phyloP scores from a whole-genome alignment of 30 jellyfish, hydroid and myxozoan species.

The Aurelia coerulea region DNA sequence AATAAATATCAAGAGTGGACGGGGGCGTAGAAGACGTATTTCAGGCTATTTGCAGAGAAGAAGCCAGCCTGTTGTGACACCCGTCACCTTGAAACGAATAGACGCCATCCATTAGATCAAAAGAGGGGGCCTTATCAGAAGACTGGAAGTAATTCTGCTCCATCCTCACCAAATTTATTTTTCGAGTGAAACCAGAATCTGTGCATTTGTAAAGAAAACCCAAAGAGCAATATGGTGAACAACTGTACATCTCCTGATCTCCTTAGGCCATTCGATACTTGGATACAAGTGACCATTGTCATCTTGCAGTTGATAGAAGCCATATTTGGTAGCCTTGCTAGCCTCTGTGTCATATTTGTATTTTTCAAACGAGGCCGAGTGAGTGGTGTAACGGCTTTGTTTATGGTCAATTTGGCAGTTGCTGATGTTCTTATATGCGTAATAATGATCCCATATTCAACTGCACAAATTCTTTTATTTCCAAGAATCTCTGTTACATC shows the following conservation, averaged over 20 bases:
- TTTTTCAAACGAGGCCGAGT: conserved; percentile 56
- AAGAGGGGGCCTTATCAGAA: too few species aligned
- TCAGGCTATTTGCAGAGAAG: too few species aligned
- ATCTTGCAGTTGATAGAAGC: conserved; percentile 34
- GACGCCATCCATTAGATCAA: too few species aligned
- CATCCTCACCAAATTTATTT: too few species aligned
- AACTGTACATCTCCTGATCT: conserved; percentile 14
- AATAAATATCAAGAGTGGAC: too few species aligned
- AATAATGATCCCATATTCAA: conserved; percentile 44
- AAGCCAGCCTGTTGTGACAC: too few species aligned
- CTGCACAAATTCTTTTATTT: conserved; percentile 24
- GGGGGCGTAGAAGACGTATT: too few species aligned
- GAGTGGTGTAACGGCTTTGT: conserved; percentile 55
- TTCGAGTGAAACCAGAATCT: too few species aligned
- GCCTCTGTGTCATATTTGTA: conserved; percentile 35
- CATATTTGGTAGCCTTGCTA: conserved; percentile 53
- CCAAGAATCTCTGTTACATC: conserved; percentile 8
- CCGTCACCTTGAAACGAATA: too few species aligned
- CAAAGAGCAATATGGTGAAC: background rate
- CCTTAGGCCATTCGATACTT: conserved; percentile 15
- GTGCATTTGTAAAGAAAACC: too few species aligned
- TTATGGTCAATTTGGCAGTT: conserved; percentile 61
- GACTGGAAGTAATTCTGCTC: too few species aligned
- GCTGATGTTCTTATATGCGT: conserved; percentile 36
- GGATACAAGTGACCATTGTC: conserved; percentile 34